Evolutionary conservation across 2,797 vertebrate species (phyloP).

Genomic region (Aplochiton taeniatus): DNA sequence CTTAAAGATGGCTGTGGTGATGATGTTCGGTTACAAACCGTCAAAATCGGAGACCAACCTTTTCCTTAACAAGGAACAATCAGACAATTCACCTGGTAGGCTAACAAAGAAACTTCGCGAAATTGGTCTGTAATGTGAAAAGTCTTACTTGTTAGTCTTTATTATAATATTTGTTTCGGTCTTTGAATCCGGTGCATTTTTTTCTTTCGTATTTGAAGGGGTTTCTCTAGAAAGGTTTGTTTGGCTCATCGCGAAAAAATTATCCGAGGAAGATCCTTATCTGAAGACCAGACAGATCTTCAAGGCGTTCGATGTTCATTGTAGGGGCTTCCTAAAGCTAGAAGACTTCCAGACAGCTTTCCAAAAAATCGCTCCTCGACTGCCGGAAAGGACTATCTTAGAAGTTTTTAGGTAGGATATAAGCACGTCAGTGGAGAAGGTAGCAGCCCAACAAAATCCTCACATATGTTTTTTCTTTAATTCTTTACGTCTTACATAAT

Average conservation of each 20-base stretch:
- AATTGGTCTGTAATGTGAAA: background rate
- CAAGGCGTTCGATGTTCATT: slow-evolving; percentile 69
- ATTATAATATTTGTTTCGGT: too few relatives aligned
- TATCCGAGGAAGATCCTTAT: slow-evolving; percentile 50
- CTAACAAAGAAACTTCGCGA: background rate
- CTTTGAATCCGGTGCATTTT: too few relatives aligned
- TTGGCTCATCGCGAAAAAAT: slow-evolving; percentile 65
- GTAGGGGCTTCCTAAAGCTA: slow-evolving; percentile 73
- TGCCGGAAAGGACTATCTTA: slow-evolving; percentile 65
- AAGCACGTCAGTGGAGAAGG: too few relatives aligned
- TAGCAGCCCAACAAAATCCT: too few relatives aligned
- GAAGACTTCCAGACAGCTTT: slow-evolving; percentile 78
- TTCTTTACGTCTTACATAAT: background rate
- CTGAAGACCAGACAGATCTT: slow-evolving; percentile 73
- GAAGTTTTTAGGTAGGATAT: slow-evolving; percentile 73
- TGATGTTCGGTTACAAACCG: slow-evolving; percentile 76
- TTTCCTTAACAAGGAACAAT: slow-evolving; percentile 37
- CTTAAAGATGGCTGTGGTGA: slow-evolving; percentile 69
- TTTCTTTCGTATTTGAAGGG: slow-evolving; percentile 47
- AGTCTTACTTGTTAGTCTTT: too few relatives aligned
- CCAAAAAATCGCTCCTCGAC: slow-evolving; percentile 59
- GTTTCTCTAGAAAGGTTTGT: slow-evolving; percentile 69
- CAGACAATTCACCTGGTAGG: slow-evolving; percentile 42
- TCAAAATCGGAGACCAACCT: slow-evolving; percentile 63
- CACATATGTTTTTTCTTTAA: too few relatives aligned